phyloP scores from a whole-genome alignment of 2,888 invertebrate genomes.

The Pelosia muscerda region DNA sequence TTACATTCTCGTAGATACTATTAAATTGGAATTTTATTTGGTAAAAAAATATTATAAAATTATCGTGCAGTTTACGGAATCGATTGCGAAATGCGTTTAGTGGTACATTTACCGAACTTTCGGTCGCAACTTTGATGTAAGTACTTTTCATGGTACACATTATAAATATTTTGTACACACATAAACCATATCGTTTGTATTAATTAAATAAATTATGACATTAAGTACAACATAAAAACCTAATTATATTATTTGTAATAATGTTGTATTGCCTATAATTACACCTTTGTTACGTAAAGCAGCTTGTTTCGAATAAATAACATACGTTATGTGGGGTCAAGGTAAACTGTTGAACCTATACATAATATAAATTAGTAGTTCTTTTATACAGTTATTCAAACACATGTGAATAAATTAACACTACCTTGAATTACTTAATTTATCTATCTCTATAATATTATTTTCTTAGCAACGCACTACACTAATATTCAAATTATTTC shows the following conservation, averaged over 20 bases:
- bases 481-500: too few relatives aligned
- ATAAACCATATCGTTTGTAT: background rate
- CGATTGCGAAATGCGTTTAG: too few relatives aligned
- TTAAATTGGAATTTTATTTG: background rate
- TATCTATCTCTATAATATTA: background rate
- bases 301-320: background rate
- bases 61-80: too few relatives aligned
- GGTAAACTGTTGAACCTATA: slow-evolving; percentile 13
- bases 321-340: slow-evolving; percentile 6
- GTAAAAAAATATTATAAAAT: too few relatives aligned
- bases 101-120: background rate
- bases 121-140: background rate
- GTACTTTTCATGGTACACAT: background rate
- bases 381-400: background rate
- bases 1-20: too few relatives aligned
- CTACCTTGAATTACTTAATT: background rate
- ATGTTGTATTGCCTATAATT: background rate
- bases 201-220: background rate
- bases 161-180: background rate
- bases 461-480: too few relatives aligned
- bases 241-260: background rate
- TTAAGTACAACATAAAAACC: background rate
- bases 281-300: background rate
- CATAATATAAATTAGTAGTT: background rate
- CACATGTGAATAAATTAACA: slow-evolving; percentile 12